phyloP scores from a whole-genome alignment of 2,888 invertebrate genomes.

The Terebella lapidaria region DNA sequence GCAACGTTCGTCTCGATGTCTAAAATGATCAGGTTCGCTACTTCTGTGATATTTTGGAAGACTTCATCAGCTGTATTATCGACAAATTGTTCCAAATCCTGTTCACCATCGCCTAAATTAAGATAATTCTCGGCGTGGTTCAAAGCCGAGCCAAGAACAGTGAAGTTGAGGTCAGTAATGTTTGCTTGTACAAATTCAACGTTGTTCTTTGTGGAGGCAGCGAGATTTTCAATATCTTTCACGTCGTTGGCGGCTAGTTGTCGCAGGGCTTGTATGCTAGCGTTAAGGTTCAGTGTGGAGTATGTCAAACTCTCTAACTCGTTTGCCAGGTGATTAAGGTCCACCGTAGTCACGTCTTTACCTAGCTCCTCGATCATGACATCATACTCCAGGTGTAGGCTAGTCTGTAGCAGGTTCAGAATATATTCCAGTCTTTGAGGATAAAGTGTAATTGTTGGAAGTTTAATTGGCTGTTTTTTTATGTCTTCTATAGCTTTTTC shows the following conservation, averaged over 20 bases:
- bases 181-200: background rate
- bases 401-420: background rate
- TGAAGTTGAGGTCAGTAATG: background rate
- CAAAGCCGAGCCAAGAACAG: background rate
- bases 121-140: background rate
- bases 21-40: background rate
- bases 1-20: constrained; percentile 28
- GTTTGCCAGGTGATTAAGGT: background rate
- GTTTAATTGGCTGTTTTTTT: background rate
- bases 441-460: constrained; percentile 1
- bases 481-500: constrained; percentile 2
- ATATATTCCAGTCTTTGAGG: background rate
- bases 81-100: background rate
- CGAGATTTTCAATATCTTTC: background rate
- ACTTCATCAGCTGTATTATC: background rate
- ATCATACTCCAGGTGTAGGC: background rate
- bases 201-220: background rate
- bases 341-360: background rate
- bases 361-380: background rate
- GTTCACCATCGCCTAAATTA: background rate
- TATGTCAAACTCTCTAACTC: background rate
- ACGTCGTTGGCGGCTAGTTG: background rate
- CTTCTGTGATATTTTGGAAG: background rate
- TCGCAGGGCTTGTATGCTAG: background rate
- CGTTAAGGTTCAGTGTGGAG: background rate